Conservation (phyloP, 2,113 vertebrate genomes). For the Sus scrofa region DNA sequence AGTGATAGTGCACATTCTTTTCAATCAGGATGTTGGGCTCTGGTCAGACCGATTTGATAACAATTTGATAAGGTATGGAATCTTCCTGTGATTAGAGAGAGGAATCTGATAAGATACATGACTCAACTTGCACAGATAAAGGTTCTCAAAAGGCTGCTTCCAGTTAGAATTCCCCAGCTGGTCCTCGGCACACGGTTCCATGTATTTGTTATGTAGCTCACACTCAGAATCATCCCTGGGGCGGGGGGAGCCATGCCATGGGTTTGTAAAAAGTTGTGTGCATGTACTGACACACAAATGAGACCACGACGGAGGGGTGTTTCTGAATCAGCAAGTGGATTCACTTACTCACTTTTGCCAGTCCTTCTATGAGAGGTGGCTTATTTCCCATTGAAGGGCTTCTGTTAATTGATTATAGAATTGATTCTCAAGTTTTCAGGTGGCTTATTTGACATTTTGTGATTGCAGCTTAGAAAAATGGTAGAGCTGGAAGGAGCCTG, state of each 20-base stretch:
- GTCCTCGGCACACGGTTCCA: not conserved
- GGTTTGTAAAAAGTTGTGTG: constrained; percentile 67
- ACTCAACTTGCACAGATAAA: constrained; percentile 68
- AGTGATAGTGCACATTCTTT: constrained; percentile 7
- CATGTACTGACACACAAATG: constrained; percentile 60
- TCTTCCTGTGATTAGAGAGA: constrained; percentile 72
- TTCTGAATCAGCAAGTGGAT: not conserved
- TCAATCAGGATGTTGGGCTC: not conserved
- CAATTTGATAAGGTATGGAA: constrained; percentile 70
- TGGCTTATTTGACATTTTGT: constrained; percentile 14
- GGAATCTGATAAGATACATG: constrained; percentile 68
- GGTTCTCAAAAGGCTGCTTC: constrained; percentile 68
- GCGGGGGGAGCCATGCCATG: not conserved
- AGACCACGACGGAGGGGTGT: not conserved
- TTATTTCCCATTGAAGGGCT: not conserved
- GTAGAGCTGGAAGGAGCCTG: not conserved
- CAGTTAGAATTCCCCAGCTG: constrained; percentile 70
- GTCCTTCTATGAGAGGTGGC: not conserved
- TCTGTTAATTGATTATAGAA: not conserved
- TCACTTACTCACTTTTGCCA: not conserved
- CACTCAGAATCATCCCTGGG: constrained; percentile 55
- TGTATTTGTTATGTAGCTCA: constrained; percentile 71
- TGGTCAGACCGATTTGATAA: constrained; percentile 72
- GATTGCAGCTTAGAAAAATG: not conserved
- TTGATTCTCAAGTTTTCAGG: not conserved